A percentile compares a stretch with the other conserved stretches of the same genome.
These are phyloP conservation scores for Diabrotica undecimpunctata DNA, from an alignment of 1,140 invertebrate species.

Conservation along the genomic window DNA sequence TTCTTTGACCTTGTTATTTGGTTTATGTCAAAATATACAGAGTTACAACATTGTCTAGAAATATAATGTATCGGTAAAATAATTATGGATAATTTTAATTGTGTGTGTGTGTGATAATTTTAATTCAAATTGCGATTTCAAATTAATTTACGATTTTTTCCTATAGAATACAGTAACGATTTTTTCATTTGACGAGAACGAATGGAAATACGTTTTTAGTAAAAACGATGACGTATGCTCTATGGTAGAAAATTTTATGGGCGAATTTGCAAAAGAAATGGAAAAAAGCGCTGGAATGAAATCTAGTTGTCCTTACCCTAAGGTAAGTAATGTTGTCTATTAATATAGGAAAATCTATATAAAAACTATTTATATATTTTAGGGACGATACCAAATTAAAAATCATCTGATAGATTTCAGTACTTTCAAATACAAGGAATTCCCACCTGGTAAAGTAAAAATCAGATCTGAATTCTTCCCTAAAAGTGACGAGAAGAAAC, in stretches of 20 bases:
- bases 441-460: conserved; percentile 19
- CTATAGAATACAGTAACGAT: conserved; percentile 15
- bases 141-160: too few species aligned
- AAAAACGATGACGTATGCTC: conserved; percentile 11
- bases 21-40: too few species aligned
- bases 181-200: conserved; percentile 9
- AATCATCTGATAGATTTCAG: conserved; percentile 21
- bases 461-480: conserved; percentile 7
- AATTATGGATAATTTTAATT: too few species aligned
- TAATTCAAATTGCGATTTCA: too few species aligned
- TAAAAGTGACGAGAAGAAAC: conserved; percentile 10
- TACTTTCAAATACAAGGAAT: conserved; percentile 21
- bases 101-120: too few species aligned
- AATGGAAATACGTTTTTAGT: conserved; percentile 5
- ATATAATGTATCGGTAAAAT: too few species aligned
- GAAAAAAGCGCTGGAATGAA: conserved; percentile 18
- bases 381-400: conserved; percentile 20
- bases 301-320: conserved; percentile 17
- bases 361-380: conserved; percentile 1
- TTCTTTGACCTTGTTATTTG: too few species aligned
- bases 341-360: background rate
- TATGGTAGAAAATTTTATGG: conserved; percentile 14
- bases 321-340: conserved; percentile 9
- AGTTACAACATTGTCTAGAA: too few species aligned
- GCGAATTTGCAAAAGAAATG: conserved; percentile 19